Conservation (phyloP, 2,888 invertebrate species). For the Branchellion lobata region DNA sequence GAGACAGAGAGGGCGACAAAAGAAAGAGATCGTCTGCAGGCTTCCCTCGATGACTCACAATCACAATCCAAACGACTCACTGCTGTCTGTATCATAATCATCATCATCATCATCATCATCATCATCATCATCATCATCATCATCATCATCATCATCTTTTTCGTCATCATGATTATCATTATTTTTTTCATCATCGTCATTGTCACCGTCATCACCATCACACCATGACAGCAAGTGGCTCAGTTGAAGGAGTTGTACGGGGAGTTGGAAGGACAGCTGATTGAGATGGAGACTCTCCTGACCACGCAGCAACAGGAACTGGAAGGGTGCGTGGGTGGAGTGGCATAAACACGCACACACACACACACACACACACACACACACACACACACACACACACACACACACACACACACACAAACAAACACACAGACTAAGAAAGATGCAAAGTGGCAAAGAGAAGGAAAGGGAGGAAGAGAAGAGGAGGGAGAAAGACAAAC, state of each 20-base stretch:
- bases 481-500: constrained; percentile 1
- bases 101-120: neutral
- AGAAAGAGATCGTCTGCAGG: neutral
- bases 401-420: too few relatives aligned
- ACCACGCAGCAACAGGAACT: constrained; percentile 32
- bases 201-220: too few relatives aligned
- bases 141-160: neutral
- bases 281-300: constrained; percentile 39
- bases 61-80: neutral
- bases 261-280: constrained; percentile 40
- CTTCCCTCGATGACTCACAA: neutral
- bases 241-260: constrained; percentile 37
- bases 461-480: neutral
- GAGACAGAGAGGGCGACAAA: neutral
- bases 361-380: too few relatives aligned
- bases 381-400: too few relatives aligned
- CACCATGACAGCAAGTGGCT: constrained; percentile 32
- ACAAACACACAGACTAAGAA: too few relatives aligned
- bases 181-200: neutral
- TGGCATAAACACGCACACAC: too few relatives aligned
- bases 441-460: too few relatives aligned
- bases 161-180: neutral
- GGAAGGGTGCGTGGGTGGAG: neutral
- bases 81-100: neutral
- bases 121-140: neutral